phyloP scores from a whole-genome alignment of 2,797 vertebrate species.

The Sylvia borin region DNA sequence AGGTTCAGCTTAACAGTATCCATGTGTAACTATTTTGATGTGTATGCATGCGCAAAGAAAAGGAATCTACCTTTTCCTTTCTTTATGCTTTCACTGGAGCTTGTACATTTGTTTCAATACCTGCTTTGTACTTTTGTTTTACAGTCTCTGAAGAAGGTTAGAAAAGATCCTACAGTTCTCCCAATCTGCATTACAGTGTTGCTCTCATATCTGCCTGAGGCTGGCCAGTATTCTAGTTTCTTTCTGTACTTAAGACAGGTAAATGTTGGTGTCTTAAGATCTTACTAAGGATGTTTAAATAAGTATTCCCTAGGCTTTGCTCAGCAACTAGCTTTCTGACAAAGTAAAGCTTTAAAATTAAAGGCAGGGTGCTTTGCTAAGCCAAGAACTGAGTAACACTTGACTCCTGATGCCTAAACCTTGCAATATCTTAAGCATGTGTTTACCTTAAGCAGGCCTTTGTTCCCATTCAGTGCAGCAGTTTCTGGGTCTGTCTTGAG shows the following conservation, averaged over 20 bases:
- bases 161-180: conserved; percentile 88
- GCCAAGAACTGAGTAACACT: neutral
- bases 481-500: neutral
- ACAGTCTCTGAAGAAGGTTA: conserved; percentile 91
- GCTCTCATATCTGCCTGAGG: conserved; percentile 92
- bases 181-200: conserved; percentile 93
- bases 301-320: neutral
- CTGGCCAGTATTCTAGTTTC: conserved; percentile 96
- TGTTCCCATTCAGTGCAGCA: neutral
- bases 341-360: neutral
- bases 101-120: neutral
- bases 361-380: neutral
- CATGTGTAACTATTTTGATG: neutral
- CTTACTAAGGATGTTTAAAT: neutral
- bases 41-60: neutral
- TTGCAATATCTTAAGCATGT: neutral
- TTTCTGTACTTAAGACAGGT: conserved; percentile 96
- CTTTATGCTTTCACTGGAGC: neutral
- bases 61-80: neutral
- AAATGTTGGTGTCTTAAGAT: neutral
- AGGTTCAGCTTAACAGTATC: neutral
- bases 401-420: neutral
- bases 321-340: neutral
- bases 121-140: conserved; percentile 33
- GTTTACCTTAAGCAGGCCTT: neutral